Evolutionary conservation across 2,797 vertebrate species (phyloP).

Genomic region (Aldrovandia affinis): DNA sequence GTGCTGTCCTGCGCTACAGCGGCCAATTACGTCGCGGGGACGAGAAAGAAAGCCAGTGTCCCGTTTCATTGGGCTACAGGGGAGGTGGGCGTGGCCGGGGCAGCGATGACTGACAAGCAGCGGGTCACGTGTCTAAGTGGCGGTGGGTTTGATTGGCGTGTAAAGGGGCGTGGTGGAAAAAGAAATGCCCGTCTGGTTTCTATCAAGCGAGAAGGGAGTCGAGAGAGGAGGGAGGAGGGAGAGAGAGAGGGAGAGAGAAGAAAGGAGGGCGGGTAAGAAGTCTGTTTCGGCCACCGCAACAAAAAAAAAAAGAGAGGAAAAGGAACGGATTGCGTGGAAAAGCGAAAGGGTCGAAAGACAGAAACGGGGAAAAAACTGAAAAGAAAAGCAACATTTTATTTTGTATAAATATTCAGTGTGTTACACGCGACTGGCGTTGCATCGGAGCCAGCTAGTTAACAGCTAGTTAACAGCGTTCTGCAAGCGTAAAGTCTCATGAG

Average conservation of each 20-base stretch:
- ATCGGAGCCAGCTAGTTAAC: slow-evolving; percentile 41
- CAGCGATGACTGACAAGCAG: slow-evolving; percentile 46
- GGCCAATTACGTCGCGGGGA: slow-evolving; percentile 17
- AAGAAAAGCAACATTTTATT: slow-evolving; percentile 23
- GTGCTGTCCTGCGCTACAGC: slow-evolving; percentile 1
- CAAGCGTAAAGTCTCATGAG: too few species aligned
- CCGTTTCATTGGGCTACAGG: slow-evolving; percentile 49
- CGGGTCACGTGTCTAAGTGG: slow-evolving; percentile 46
- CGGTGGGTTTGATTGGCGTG: slow-evolving; percentile 54
- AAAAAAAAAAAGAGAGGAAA: slow-evolving; percentile 43
- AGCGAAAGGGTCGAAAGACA: slow-evolving; percentile 32
- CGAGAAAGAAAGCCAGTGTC: neutral
- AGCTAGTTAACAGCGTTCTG: too few species aligned
- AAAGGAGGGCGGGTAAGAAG: slow-evolving; percentile 20
- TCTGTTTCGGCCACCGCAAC: neutral
- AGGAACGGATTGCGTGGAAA: slow-evolving; percentile 40
- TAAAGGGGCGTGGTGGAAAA: slow-evolving; percentile 42
- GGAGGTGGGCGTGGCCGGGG: slow-evolving; percentile 40
- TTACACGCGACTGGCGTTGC: slow-evolving; percentile 44
- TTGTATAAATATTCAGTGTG: too few species aligned
- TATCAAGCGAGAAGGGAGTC: slow-evolving; percentile 61
- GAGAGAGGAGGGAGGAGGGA: neutral
- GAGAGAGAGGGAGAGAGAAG: neutral
- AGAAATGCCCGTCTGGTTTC: slow-evolving; percentile 63
- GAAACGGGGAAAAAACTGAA: slow-evolving; percentile 32